A percentile compares a stretch with the other conserved stretches of the same genome.
Conservation (phyloP, 2,797 vertebrate genomes). For the Pelobates cultripes region DNA sequence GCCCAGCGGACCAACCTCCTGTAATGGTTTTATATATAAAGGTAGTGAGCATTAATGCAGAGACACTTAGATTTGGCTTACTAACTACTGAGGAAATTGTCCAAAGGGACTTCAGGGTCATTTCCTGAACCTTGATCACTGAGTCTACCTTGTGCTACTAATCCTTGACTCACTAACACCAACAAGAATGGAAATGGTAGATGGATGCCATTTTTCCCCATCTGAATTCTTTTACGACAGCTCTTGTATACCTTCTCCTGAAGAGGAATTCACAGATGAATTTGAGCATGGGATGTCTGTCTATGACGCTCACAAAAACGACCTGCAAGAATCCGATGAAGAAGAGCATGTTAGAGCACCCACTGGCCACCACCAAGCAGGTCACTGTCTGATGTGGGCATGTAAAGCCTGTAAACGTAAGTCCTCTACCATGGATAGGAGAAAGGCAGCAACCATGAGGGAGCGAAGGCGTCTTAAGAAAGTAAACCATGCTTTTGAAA, state of each 20-base stretch:
- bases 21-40: constrained; percentile 83
- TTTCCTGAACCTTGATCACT: constrained; percentile 32
- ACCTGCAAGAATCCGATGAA: constrained; percentile 80
- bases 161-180: constrained; percentile 6
- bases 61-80: constrained; percentile 76
- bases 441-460: constrained; percentile 95
- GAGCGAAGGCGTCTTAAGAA: constrained; percentile 95
- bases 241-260: constrained; percentile 85
- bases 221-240: constrained; percentile 89
- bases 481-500: constrained; percentile 97
- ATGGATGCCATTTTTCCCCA: constrained; percentile 81
- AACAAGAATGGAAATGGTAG: constrained; percentile 80
- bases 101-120: constrained; percentile 43
- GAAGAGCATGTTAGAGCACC: constrained; percentile 90
- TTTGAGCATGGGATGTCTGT: constrained; percentile 70
- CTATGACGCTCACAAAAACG: constrained; percentile 59
- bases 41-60: constrained; percentile 71
- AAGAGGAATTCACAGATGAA: constrained; percentile 76
- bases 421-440: constrained; percentile 88
- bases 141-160: constrained; percentile 21
- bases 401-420: constrained; percentile 98
- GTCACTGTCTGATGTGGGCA: constrained; percentile 96
- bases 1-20: constrained; percentile 82
- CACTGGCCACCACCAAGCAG: constrained; percentile 86
- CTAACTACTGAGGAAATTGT: constrained; percentile 64